Base-by-base conservation (phyloP, 1,140 invertebrate species). In the Coboldia fuscipes region DNA sequence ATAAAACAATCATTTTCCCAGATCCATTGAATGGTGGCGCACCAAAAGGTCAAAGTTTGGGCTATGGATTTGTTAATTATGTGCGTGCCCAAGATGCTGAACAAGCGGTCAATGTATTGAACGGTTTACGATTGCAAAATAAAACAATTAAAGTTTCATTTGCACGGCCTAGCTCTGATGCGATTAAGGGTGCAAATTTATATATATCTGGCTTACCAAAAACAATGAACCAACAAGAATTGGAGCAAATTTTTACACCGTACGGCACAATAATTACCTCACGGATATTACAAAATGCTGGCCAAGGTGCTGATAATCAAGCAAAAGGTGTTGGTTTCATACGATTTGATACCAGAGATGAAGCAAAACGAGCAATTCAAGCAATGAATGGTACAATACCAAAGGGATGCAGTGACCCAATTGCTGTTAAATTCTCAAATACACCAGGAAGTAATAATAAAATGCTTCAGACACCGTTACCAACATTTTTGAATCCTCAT, bases 111-210 rank as follows among this genome's bases (percentile, higher is more conserved):
- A 77, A 76, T 50, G 78, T 77, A 26, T 60, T 88, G n/a, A 86
- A 88, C 56, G 80, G 81, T 17, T 60, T 88, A 37, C 61, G 79
- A 37, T 60, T 88, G 38, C 81, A 86, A 53, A 86, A 86, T 56
- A 88, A 88, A 63, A 81, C 78, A 18, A 85, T 88, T 40, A 88
- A 88, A 70, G 82, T 88, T 27, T 88, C 83, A 36, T 81, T 81
- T 56, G 82, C 82, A 37, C 68, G 82, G 42, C 83, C 83, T 22
- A 82, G 76, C 50, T 80, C 76, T 46, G 83, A 88, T 57, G 74
- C 74, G 36, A 88, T 88, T 45, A 88, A 86, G 62, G 81, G 81
- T 40, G 81, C 82, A 41, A 88, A 88, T 60, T 61, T 88, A 20
- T 88, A 88, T 56, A 81, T 88, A 20, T 81, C 75, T 43, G 82